Conservation (phyloP, 2,113 vertebrate genomes). For the Ifrita kowaldi region DNA sequence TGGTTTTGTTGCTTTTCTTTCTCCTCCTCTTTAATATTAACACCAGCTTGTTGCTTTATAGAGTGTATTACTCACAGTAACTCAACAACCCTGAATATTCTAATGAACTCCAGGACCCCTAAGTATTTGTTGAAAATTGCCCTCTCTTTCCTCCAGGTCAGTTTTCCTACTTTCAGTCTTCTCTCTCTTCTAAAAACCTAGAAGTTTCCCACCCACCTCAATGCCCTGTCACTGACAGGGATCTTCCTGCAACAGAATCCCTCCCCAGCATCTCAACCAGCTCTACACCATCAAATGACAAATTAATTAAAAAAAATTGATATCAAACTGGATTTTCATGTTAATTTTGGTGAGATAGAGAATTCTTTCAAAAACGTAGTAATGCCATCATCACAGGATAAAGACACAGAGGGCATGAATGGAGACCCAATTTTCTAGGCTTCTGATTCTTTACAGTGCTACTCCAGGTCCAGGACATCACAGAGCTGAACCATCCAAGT, state of each 20-base stretch:
- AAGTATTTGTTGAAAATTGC: background rate
- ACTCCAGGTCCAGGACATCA: background rate
- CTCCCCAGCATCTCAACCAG: background rate
- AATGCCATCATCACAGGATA: background rate
- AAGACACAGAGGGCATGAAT: background rate
- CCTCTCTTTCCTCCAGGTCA: background rate
- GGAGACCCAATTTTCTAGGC: background rate
- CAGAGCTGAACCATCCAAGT: background rate
- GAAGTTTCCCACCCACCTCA: background rate
- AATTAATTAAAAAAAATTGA: background rate
- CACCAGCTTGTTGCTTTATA: background rate
- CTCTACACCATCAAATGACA: accelerated
- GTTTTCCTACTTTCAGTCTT: background rate
- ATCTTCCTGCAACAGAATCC: background rate
- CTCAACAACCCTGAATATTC: background rate
- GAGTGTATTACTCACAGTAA: background rate
- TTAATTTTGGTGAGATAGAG: background rate
- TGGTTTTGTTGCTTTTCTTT: background rate
- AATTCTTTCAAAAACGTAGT: background rate
- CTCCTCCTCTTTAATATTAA: background rate
- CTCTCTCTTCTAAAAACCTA: background rate
- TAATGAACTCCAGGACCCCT: background rate
- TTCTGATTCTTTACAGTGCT: background rate
- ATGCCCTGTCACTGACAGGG: background rate
- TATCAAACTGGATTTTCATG: background rate